Base-by-base conservation (phyloP, 2,888 invertebrate species). In the Orthosia incerta region DNA sequence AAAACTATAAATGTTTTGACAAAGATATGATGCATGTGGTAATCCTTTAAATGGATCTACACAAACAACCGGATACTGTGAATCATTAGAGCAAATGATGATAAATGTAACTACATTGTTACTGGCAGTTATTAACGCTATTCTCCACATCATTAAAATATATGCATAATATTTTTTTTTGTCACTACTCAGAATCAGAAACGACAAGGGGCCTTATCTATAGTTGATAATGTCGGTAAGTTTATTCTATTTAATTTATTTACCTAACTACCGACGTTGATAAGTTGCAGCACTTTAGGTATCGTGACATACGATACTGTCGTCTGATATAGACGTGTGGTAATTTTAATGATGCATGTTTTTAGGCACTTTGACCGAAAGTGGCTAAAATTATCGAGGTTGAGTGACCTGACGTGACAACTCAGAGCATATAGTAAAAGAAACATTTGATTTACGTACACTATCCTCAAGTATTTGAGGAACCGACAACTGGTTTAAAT, bases 171-270 rank as follows among this genome's bases (percentile, higher is more conserved):
- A 71, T 15, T 45, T 1, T 16, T 51, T 46, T 31, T 51, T n/a
- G 31, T 51, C 16, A n/a, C 51, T 68, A 13, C 13, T 26, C 26
- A 18, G 26, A 5, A 50, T 26, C 26, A 20, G 26, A 5, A 50
- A 26, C 16, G 39, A 18, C 20, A 1, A 16, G 5, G 11, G 1
- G 16, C 16, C 61, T 71, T 75, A 75, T 61, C 78, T 18, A 16
- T 12, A 15, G 26, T 50, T 77, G 61, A 78, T 78, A 71, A 71
- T 46, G 71, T 78, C 50, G 16, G 71, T 55, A 12, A 31, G 45
- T 78, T 70, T 70, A 56, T 56, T 75, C 71, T 50, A 55, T 13
- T 74, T 70, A 53, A 77, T 70, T 39, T 75, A 78, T 75, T 75
- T 75, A 56, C 55, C 3, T 16, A 55, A 55, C 71, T 61, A 78